Percentiles rank a stretch among this genome's conserved stretches.
These are phyloP conservation scores for Lochmaea crataegi DNA, from an alignment of 2,888 invertebrate species.

Conservation along the genomic window DNA sequence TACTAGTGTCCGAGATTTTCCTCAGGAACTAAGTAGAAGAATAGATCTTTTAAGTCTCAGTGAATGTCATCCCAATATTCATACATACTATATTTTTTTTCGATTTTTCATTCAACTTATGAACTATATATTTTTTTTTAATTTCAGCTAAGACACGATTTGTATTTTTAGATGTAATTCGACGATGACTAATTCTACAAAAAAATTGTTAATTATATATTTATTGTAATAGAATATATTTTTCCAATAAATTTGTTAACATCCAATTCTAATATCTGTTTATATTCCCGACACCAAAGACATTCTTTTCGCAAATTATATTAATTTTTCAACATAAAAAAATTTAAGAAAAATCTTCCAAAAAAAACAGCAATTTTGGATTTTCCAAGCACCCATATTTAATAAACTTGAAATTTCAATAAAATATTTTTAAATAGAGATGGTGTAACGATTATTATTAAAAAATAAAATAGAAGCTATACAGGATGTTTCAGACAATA, in stretches of 20 bases:
- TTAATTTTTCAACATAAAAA: not conserved
- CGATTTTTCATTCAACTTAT: conserved; percentile 3
- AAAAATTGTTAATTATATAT: not conserved
- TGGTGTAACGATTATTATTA: not conserved
- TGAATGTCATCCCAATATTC: too few species aligned
- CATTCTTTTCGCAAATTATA: too few species aligned
- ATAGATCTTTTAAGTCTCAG: too few species aligned
- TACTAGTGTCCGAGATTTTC: too few species aligned
- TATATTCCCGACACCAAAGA: too few species aligned
- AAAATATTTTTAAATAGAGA: conserved; percentile 20
- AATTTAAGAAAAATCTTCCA: not conserved
- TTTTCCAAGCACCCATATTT: conserved; percentile 11
- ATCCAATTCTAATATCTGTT: not conserved
- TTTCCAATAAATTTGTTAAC: conserved; percentile 14
- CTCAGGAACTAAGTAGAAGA: too few species aligned
- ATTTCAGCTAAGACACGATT: conserved; percentile 52
- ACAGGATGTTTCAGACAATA: conserved; percentile 6
- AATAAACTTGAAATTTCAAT: conserved; percentile 1
- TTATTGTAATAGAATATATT: conserved; percentile 10
- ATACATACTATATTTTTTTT: too few species aligned
- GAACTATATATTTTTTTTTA: conserved; percentile 23
- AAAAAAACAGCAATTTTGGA: conserved; percentile 15
- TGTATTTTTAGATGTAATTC: conserved; percentile 47
- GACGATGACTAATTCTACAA: not conserved
- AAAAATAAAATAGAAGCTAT: not conserved